phyloP scores from a whole-genome alignment of 2,888 invertebrate species.

The Cantharis flavilabris region DNA sequence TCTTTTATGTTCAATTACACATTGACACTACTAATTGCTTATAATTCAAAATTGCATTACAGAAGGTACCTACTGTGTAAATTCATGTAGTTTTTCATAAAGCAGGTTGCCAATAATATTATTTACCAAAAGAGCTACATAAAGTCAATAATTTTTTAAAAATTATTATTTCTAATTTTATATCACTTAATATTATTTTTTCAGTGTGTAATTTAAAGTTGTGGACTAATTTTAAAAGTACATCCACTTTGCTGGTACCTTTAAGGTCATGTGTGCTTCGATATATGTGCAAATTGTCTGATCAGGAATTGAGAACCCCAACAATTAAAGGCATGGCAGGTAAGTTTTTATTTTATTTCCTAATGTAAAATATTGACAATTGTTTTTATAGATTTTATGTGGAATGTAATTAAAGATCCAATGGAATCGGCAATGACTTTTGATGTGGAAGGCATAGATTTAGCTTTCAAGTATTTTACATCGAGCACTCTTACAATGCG shows the following conservation, averaged over 20 bases:
- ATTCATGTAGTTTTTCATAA: too few relatives aligned
- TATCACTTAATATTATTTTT: slow-evolving; percentile 32
- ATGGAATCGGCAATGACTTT: slow-evolving; percentile 84
- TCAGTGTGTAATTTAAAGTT: slow-evolving; percentile 86
- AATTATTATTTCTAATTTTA: too few relatives aligned
- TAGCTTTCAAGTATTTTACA: slow-evolving; percentile 96
- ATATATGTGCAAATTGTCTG: slow-evolving; percentile 92
- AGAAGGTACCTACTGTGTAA: too few relatives aligned
- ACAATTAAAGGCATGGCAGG: slow-evolving; percentile 92
- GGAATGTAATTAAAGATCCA: slow-evolving; percentile 93
- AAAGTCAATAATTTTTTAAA: too few relatives aligned
- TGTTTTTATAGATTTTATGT: slow-evolving; percentile 78
- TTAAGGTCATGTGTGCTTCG: slow-evolving; percentile 83
- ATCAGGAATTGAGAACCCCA: slow-evolving; percentile 86
- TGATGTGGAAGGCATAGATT: slow-evolving; percentile 84
- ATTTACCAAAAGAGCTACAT: too few relatives aligned
- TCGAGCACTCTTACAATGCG: slow-evolving; percentile 94
- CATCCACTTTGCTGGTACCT: slow-evolving; percentile 86
- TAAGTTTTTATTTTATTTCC: slow-evolving; percentile 46
- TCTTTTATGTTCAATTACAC: background rate
- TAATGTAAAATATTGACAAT: background rate
- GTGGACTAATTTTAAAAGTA: slow-evolving; percentile 91
- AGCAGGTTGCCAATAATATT: too few relatives aligned
- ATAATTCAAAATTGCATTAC: background rate
- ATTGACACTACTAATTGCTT: too few relatives aligned